Conservation (phyloP, 2,888 invertebrate genomes). For the Drosophila emarginata region DNA sequence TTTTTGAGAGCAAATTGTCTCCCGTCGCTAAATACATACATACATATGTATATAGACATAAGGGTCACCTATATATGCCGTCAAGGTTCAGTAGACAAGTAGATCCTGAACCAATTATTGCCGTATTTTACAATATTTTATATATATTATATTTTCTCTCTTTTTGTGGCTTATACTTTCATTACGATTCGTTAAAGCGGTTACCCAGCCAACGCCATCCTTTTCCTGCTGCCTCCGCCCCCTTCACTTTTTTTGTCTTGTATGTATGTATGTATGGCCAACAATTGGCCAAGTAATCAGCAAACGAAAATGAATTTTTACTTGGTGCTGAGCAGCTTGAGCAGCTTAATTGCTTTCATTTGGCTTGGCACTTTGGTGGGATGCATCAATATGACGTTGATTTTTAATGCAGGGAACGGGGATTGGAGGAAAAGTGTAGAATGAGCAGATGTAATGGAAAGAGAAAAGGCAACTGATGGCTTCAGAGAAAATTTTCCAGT, state of each 20-base stretch:
- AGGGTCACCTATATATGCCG: too few relatives aligned
- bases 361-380: constrained; percentile 35
- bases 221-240: background rate
- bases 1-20: too few relatives aligned
- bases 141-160: too few relatives aligned
- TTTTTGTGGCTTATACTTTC: too few relatives aligned
- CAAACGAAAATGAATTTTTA: constrained; percentile 57
- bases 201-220: background rate
- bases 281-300: constrained; percentile 48
- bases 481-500: constrained; percentile 76
- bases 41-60: too few relatives aligned
- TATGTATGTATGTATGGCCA: constrained; percentile 3
- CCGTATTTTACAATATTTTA: too few relatives aligned
- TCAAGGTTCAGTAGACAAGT: too few relatives aligned
- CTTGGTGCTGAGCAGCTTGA: constrained; percentile 37
- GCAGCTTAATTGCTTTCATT: constrained; percentile 75
- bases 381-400: constrained; percentile 72
- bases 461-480: constrained; percentile 51
- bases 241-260: background rate
- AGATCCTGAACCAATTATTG: too few relatives aligned
- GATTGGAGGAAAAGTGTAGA: background rate
- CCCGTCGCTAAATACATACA: too few relatives aligned
- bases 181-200: too few relatives aligned
- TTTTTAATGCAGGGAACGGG: constrained; percentile 57
- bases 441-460: background rate